Evolutionary conservation across 2,888 invertebrate genomes (phyloP).

Genomic region (Panzeria rudis): DNA sequence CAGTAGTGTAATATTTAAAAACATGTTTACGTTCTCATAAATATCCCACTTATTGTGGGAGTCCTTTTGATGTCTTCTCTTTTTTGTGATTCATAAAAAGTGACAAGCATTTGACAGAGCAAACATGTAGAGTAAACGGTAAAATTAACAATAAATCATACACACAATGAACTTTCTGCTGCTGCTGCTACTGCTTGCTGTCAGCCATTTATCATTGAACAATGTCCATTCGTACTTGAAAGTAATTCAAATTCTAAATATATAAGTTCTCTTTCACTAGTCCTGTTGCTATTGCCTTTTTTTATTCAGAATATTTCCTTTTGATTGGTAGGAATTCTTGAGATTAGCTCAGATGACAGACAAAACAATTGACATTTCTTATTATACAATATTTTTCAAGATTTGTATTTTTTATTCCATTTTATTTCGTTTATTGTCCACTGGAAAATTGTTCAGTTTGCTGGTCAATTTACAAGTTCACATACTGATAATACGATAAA

Average conservation of each 20-base stretch:
- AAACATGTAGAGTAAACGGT: conserved; percentile 66
- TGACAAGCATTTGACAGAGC: conserved; percentile 69
- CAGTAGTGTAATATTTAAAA: conserved; percentile 13
- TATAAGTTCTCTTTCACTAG: background rate
- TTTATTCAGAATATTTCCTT: conserved; percentile 28
- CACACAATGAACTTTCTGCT: conserved; percentile 28
- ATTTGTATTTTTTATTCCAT: background rate
- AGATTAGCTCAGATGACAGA: conserved; percentile 64
- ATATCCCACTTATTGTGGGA: conserved; percentile 37
- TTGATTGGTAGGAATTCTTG: conserved; percentile 47
- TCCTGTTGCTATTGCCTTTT: conserved; percentile 7
- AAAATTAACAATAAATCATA: conserved; percentile 67
- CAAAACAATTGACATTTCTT: conserved; percentile 67
- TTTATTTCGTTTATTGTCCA: conserved; percentile 8
- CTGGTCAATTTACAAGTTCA: conserved; percentile 6
- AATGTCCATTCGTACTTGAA: conserved; percentile 10
- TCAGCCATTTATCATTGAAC: conserved; percentile 50
- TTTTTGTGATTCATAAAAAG: conserved; percentile 49
- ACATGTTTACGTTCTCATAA: conserved; percentile 35
- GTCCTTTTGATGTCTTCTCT: conserved; percentile 14
- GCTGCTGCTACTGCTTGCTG: background rate
- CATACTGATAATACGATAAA: background rate
- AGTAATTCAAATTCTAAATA: conserved; percentile 35
- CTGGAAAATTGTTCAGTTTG: conserved; percentile 22
- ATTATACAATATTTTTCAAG: conserved; percentile 25